Evolutionary conservation across 2,888 invertebrate species (phyloP).

Genomic region (Lycocerus yunnanus): DNA sequence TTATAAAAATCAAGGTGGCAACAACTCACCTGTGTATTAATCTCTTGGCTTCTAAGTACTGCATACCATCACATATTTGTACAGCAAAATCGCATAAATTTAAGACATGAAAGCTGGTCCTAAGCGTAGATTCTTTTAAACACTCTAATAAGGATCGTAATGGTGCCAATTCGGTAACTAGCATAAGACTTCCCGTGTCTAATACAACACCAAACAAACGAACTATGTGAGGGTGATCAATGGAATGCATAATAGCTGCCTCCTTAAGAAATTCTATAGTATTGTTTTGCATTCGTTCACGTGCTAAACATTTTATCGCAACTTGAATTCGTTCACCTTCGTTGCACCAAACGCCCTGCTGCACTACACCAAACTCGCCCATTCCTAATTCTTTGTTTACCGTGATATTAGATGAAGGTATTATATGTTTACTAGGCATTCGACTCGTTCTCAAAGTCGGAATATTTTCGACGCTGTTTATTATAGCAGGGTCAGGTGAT

Average conservation of each 20-base stretch:
- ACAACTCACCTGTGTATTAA: slow-evolving; percentile 82
- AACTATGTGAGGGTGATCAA: slow-evolving; percentile 96
- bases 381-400: slow-evolving; percentile 94
- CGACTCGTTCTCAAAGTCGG: slow-evolving; percentile 57
- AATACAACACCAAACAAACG: slow-evolving; percentile 96
- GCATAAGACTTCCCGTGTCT: slow-evolving; percentile 73
- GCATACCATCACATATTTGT: slow-evolving; percentile 98
- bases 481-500: slow-evolving; percentile 37
- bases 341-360: slow-evolving; percentile 96
- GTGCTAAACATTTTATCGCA: slow-evolving; percentile 94
- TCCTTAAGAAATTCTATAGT: slow-evolving; percentile 97
- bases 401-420: slow-evolving; percentile 82
- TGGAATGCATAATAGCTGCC: slow-evolving; percentile 97
- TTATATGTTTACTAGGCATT: slow-evolving; percentile 85
- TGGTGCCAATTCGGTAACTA: slow-evolving; percentile 91
- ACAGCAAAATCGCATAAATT: slow-evolving; percentile 93
- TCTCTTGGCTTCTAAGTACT: slow-evolving; percentile 93
- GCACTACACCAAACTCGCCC: slow-evolving; percentile 98
- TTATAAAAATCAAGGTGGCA: neutral
- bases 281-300: slow-evolving; percentile 94
- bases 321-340: slow-evolving; percentile 88
- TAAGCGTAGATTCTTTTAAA: slow-evolving; percentile 87
- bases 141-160: slow-evolving; percentile 94
- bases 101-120: slow-evolving; percentile 89
- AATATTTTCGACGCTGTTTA: slow-evolving; percentile 47